Conservation (phyloP, 2,113 vertebrate species). For the Pseudois nayaur region DNA sequence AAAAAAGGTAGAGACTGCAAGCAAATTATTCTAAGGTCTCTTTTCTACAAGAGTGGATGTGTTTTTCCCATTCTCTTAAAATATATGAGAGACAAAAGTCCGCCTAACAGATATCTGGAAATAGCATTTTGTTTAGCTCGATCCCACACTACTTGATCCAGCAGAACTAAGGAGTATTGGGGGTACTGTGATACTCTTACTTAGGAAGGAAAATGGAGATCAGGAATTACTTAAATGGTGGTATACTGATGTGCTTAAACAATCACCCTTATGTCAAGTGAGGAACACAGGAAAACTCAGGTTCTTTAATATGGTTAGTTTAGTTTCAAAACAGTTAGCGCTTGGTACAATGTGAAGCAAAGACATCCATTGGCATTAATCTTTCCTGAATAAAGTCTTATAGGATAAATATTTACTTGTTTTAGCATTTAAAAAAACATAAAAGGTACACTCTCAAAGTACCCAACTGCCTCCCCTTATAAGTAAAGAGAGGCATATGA, state of each 20-base stretch:
- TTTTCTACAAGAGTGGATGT: not conserved
- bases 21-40: not conserved
- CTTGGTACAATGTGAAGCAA: not conserved
- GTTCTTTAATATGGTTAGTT: not conserved
- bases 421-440: not conserved
- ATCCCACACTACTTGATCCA: not conserved
- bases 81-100: not conserved
- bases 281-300: not conserved
- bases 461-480: not conserved
- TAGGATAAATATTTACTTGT: not conserved
- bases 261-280: not conserved
- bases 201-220: not conserved
- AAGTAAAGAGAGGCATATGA: not conserved
- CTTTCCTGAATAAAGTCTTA: not conserved
- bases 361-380: not conserved
- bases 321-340: not conserved
- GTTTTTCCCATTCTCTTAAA: constrained; percentile 53
- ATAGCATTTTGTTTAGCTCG: constrained; percentile 51
- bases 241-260: not conserved
- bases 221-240: not conserved
- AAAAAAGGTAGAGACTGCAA: constrained; percentile 9
- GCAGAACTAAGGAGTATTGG: not conserved
- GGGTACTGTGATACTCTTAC: not conserved
- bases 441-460: not conserved
- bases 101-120: constrained; percentile 45